Evolutionary conservation across 2,113 vertebrate species (phyloP), one percentile per base, ranked within the genome.

Genomic region (Corydoras maculifer): DNA sequence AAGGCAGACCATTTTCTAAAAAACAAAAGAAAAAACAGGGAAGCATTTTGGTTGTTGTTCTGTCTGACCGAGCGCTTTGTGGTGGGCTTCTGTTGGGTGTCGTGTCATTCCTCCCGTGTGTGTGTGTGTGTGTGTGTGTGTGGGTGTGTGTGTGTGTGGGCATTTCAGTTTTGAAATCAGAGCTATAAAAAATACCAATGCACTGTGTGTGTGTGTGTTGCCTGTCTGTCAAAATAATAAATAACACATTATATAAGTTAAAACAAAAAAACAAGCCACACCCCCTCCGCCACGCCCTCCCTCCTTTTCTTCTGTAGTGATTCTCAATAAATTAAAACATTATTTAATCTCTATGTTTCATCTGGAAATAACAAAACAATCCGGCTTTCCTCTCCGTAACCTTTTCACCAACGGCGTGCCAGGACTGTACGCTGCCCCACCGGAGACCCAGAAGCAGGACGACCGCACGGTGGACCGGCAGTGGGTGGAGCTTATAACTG

Each of bases 271-370:
- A 25, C 51, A 57, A 73, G 67, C 64, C 66, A 79, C 76, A 77
- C 80, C 75, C 77, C 62, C 72, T 76, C 70, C 69, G 76, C 76
- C 74, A 66, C 57, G 57, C 67, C 55, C 72, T 73, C 77, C 73
- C 78, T 69, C 62, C 67, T 79, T 68, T 72, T 81, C 80, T 67
- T 69, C 75, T 82, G 85, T 85, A 85, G 81, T 84, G 83, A 85
- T 81, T 85, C 77, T 83, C 80, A 85, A 87, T 87, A 85, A 85
- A 87, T 84, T 76, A 85, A 86, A 83, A 79, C 32, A 58, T 78
- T 82, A 74, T 85, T 79, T 81, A 84, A 84, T 84, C 78, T 72
- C 70, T 78, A 70, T 82, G 80, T 83, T 72, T 82, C 81, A 75
- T 79, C 73, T 80, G 66, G 66, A 80, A 80, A 76, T 43, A 77